Percentiles rank a stretch among this genome's conserved stretches.
Conservation (phyloP, 92 coral and sea anemone genomes). For the Zoanthus sansibaricus region DNA sequence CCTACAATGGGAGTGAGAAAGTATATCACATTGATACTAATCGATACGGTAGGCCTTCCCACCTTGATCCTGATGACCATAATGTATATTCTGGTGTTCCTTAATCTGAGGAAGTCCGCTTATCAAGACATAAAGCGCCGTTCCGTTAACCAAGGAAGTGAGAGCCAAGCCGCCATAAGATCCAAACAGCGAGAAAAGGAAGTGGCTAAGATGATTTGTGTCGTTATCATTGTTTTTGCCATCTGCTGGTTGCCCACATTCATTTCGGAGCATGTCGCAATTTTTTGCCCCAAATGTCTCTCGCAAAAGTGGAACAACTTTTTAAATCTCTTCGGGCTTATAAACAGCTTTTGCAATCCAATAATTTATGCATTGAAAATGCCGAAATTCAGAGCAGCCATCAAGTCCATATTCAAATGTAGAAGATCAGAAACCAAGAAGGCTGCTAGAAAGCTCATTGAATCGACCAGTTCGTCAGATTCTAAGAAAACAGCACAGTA, state of each 20-base stretch:
- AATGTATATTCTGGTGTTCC: slow-evolving; percentile 22
- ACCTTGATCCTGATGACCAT: slow-evolving; percentile 22
- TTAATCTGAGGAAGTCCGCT: slow-evolving; percentile 28
- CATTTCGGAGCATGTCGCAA: slow-evolving; percentile 17
- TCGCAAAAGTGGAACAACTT: slow-evolving; percentile 33
- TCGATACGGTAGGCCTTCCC: slow-evolving; percentile 18
- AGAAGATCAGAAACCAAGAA: neutral
- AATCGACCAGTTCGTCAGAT: neutral
- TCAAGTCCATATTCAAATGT: slow-evolving; percentile 20
- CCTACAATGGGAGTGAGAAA: slow-evolving; percentile 31
- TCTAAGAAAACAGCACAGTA: slow-evolving; percentile 1
- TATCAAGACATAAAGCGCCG: slow-evolving; percentile 36
- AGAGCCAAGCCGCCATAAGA: slow-evolving; percentile 26
- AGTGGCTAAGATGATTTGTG: slow-evolving; percentile 36
- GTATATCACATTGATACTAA: slow-evolving; percentile 8
- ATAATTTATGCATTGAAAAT: slow-evolving; percentile 41
- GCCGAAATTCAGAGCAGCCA: slow-evolving; percentile 40
- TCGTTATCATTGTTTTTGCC: slow-evolving; percentile 25
- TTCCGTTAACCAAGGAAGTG: slow-evolving; percentile 10
- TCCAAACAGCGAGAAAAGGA: slow-evolving; percentile 43
- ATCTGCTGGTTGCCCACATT: slow-evolving; percentile 27
- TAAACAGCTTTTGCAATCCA: slow-evolving; percentile 45
- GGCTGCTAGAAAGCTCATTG: neutral
- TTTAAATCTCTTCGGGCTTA: slow-evolving; percentile 29
- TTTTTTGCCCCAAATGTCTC: slow-evolving; percentile 27